Evolutionary conservation across 2,888 invertebrate genomes (phyloP).

Genomic region (Pseudolycoriella hygida): DNA sequence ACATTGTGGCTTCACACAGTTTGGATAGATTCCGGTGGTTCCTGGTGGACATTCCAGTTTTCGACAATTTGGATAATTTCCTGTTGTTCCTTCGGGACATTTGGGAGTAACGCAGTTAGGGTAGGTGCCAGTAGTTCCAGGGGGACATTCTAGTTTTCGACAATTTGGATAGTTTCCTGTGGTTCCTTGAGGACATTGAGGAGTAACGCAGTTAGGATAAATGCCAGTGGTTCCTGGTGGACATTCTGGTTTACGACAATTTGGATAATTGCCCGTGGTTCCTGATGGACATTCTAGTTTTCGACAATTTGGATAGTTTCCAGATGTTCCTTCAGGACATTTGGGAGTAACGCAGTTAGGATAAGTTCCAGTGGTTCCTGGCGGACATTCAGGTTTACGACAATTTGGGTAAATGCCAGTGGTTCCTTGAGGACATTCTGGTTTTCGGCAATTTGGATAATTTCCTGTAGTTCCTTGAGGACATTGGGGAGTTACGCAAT

Average conservation of each 20-base stretch:
- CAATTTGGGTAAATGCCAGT: conserved; percentile 2
- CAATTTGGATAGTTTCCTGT: conserved; percentile 3
- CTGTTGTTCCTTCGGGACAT: conserved; percentile 1
- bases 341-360: conserved; percentile 2
- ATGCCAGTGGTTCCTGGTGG: conserved; percentile 1
- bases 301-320: conserved; percentile 1
- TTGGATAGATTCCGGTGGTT: conserved; percentile 2
- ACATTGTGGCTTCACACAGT: not conserved
- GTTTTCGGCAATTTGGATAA: conserved; percentile 4
- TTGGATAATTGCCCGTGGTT: not conserved
- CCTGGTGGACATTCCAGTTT: conserved; percentile 2
- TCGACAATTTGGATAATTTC: conserved; percentile 3
- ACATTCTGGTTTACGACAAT: conserved; percentile 4
- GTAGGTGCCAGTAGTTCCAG: conserved; percentile 2
- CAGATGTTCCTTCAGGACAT: conserved; percentile 3
- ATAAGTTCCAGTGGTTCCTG: conserved; percentile 2
- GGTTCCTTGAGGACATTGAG: conserved; percentile 2
- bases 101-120: not conserved
- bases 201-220: conserved; percentile 2
- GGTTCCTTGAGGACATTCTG: conserved; percentile 1
- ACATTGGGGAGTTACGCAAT: too few species aligned
- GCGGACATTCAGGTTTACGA: conserved; percentile 1
- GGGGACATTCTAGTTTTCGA: conserved; percentile 1
- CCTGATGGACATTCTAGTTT: conserved; percentile 4
- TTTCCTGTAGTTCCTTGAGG: too few species aligned